Evolutionary conservation across 2,113 vertebrate species (phyloP).

Genomic region (Tylochromis polylepis): DNA sequence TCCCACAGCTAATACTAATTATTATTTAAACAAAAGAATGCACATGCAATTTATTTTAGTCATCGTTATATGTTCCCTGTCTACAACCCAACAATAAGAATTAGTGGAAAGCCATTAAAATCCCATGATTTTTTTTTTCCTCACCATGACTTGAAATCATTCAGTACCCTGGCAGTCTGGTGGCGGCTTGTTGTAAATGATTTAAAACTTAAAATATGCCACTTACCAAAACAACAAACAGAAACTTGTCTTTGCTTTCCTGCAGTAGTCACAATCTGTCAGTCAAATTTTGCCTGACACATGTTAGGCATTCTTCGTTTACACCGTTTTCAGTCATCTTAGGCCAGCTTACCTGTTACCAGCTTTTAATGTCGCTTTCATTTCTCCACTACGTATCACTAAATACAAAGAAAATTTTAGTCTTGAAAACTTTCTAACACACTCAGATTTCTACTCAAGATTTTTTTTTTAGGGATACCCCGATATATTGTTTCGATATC

Average conservation of each 20-base stretch:
- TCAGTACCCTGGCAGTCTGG: neutral
- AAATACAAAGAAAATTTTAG: neutral
- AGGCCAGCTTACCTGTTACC: neutral
- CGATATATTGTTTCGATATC: neutral
- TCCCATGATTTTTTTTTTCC: neutral
- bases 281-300: neutral
- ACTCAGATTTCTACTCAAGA: neutral
- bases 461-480: neutral
- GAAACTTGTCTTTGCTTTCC: neutral
- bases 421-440: neutral
- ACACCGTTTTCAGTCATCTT: neutral
- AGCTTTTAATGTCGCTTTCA: neutral
- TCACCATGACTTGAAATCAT: neutral
- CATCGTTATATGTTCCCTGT: neutral
- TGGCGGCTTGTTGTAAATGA: neutral
- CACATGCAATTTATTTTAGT: neutral
- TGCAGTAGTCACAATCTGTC: neutral
- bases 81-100: neutral
- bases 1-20: neutral
- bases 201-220: neutral
- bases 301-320: neutral
- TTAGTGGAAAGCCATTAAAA: neutral
- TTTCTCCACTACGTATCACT: neutral
- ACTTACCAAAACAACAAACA: neutral
- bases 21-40: neutral